Evolutionary conservation across 2,113 vertebrate species (phyloP).

Genomic region (Emberiza fucata): DNA sequence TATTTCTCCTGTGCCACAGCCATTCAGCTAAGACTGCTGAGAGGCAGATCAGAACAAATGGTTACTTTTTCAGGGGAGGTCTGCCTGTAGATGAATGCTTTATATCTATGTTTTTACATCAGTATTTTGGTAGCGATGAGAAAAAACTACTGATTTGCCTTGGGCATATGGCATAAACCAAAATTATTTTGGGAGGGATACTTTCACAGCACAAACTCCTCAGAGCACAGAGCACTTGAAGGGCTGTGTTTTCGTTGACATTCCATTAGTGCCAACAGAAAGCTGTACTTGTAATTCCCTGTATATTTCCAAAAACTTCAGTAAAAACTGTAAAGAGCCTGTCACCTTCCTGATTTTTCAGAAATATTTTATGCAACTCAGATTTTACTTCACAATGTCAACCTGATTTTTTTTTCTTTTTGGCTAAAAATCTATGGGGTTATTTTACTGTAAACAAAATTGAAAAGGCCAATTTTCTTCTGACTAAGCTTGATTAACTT

Average conservation of each 20-base stretch:
- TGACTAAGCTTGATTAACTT: constrained; percentile 44
- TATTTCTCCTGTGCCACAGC: background rate
- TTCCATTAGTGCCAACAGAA: constrained; percentile 2
- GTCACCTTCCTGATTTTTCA: background rate
- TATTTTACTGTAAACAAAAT: constrained; percentile 18
- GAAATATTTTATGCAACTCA: background rate
- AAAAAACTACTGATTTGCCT: background rate
- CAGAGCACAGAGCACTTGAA: background rate
- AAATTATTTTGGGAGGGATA: constrained; percentile 22
- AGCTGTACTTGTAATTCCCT: constrained; percentile 6
- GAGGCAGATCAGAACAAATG: background rate
- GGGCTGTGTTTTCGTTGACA: constrained; percentile 7
- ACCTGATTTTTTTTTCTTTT: background rate
- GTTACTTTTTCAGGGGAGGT: background rate
- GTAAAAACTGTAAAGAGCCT: constrained; percentile 2
- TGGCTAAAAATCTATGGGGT: background rate
- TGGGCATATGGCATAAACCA: background rate
- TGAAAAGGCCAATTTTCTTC: constrained; percentile 33
- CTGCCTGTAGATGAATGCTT: background rate
- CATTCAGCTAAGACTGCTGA: background rate
- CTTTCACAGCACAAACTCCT: background rate
- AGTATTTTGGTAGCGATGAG: constrained; percentile 10
- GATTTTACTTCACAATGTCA: background rate
- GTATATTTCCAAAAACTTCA: constrained; percentile 10
- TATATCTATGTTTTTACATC: background rate